A percentile compares a stretch with the other conserved stretches of the same genome.
Conservation (phyloP, 2,113 vertebrate genomes). For the Clarias gariepinus region DNA sequence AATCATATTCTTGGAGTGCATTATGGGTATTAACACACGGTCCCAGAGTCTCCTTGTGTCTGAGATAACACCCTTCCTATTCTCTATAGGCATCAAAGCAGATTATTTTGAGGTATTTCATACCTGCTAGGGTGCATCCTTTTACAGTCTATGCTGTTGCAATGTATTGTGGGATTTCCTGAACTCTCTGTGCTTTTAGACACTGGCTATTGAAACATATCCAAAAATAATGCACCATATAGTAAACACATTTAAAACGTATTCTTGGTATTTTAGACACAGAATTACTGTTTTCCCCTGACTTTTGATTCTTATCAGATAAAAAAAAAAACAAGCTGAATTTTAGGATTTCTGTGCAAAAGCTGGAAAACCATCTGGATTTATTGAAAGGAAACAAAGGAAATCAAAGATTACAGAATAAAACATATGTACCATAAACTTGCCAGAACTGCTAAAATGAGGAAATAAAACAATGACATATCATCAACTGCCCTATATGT, state of each 20-base stretch:
- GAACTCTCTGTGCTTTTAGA: neutral
- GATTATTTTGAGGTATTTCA: neutral
- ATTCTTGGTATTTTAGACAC: neutral
- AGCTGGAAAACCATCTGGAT: neutral
- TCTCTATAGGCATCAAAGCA: neutral
- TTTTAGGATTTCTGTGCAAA: too few relatives aligned
- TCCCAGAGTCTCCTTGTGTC: neutral
- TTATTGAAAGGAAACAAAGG: neutral
- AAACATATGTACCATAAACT: too few relatives aligned
- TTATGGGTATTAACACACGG: slow-evolving; percentile 1
- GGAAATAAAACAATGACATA: neutral
- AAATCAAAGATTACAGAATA: neutral
- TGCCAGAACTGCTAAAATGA: neutral
- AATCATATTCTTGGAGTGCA: neutral
- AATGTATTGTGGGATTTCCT: slow-evolving; percentile 15
- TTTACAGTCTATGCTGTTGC: neutral
- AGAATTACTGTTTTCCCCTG: neutral
- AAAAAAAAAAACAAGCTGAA: neutral
- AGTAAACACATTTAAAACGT: neutral
- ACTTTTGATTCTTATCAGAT: neutral
- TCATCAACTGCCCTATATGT: neutral
- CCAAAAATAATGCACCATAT: neutral
- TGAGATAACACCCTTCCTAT: neutral
- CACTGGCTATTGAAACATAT: neutral
- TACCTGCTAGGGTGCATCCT: neutral